Evolutionary conservation across 30 jellyfish, hydroid and myxozoan genomes (phyloP).

Genomic region (Catostylus mosaicus): DNA sequence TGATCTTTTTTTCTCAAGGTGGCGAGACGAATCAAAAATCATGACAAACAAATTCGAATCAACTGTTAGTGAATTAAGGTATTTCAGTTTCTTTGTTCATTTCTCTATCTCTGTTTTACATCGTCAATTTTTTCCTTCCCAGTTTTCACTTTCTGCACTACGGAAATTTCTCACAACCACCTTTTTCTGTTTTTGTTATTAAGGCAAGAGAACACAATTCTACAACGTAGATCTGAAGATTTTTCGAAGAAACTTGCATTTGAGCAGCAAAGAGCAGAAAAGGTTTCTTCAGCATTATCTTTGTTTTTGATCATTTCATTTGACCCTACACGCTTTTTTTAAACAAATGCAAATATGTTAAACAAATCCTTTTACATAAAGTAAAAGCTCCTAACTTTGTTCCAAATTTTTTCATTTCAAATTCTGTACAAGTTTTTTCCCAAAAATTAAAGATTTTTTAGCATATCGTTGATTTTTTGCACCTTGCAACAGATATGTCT

Average conservation of each 20-base stretch:
- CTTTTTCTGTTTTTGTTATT: neutral
- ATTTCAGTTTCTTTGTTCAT: neutral
- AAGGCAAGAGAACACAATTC: slow-evolving; percentile 63
- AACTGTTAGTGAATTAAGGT: slow-evolving; percentile 74
- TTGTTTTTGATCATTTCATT: too few species aligned
- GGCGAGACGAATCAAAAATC: slow-evolving; percentile 84
- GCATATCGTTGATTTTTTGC: too few species aligned
- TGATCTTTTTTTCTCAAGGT: slow-evolving; percentile 32
- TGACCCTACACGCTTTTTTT: too few species aligned
- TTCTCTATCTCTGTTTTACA: neutral
- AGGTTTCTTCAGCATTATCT: slow-evolving; percentile 13
- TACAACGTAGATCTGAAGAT: slow-evolving; percentile 62
- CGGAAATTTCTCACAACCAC: too few species aligned
- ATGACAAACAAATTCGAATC: slow-evolving; percentile 81
- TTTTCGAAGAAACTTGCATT: slow-evolving; percentile 23
- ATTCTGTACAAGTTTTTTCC: too few species aligned
- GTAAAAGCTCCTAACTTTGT: too few species aligned
- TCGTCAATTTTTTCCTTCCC: neutral
- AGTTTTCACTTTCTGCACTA: neutral
- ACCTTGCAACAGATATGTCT: too few species aligned
- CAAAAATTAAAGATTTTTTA: too few species aligned
- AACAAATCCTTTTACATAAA: too few species aligned
- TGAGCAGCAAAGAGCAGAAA: slow-evolving; percentile 60
- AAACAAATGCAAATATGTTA: too few species aligned
- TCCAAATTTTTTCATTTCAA: too few species aligned